Conservation (phyloP, 2,888 invertebrate species). For the Chirona hameri region DNA sequence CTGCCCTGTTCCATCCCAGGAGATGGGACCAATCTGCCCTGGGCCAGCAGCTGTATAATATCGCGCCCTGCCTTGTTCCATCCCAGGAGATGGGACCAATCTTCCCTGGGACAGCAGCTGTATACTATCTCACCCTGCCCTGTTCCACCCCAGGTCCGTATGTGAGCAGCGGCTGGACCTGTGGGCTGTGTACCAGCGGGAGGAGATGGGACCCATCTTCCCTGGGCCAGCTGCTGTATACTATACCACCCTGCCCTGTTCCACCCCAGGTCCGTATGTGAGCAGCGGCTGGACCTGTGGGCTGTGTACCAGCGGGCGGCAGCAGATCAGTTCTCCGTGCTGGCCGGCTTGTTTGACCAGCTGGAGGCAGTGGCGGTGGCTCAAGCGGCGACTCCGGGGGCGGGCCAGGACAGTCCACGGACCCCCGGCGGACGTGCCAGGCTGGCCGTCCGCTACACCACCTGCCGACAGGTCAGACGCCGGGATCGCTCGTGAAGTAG, state of each 20-base stretch:
- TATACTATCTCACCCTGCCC: too few relatives aligned
- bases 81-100: too few relatives aligned
- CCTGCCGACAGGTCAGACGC: not conserved
- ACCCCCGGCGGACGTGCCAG: not conserved
- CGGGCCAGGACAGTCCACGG: not conserved
- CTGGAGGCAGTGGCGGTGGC: not conserved
- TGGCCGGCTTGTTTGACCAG: not conserved
- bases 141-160: not conserved
- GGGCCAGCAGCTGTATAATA: too few relatives aligned
- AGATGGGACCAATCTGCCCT: too few relatives aligned
- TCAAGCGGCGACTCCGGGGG: not conserved
- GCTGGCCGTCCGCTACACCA: not conserved
- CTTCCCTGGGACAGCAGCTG: too few relatives aligned
- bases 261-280: not conserved
- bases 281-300: not conserved
- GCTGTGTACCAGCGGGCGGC: conserved; percentile 2
- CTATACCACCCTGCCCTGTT: too few relatives aligned
- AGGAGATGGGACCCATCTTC: not conserved
- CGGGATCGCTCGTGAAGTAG: too few relatives aligned
- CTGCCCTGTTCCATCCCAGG: too few relatives aligned
- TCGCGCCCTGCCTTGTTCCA: too few relatives aligned
- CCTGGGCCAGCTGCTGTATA: too few relatives aligned
- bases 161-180: not conserved
- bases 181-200: conserved; percentile 5
- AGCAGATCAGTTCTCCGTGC: not conserved